phyloP scores from a whole-genome alignment of 1,140 invertebrate genomes.

The Eueides isabella region DNA sequence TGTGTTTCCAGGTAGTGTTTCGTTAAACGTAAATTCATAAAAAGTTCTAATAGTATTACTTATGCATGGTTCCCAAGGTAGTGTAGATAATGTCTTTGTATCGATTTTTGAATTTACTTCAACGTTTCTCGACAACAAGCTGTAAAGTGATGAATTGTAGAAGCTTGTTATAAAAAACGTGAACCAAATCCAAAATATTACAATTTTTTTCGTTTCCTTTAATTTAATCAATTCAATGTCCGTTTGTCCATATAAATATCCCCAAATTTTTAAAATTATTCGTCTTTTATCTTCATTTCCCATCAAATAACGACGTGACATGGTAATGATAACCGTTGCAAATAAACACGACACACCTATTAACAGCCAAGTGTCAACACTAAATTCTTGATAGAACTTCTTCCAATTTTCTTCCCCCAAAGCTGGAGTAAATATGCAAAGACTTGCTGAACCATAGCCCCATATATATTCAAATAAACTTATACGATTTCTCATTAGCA shows the following conservation, averaged over 20 bases:
- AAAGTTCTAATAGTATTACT: constrained; percentile 31
- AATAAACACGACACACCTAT: constrained; percentile 37
- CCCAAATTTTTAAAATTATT: constrained; percentile 49
- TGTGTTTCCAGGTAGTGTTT: background rate
- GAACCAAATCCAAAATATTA: constrained; percentile 59
- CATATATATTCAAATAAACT: constrained; percentile 45
- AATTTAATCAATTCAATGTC: constrained; percentile 41
- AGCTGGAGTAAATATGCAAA: constrained; percentile 51
- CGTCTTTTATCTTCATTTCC: constrained; percentile 24
- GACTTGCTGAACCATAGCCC: constrained; percentile 50
- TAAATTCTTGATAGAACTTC: constrained; percentile 54
- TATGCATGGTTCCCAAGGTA: constrained; percentile 52
- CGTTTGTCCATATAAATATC: constrained; percentile 50
- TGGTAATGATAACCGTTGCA: constrained; percentile 29
- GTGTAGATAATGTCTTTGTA: constrained; percentile 31
- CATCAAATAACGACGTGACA: constrained; percentile 17
- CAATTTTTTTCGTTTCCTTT: constrained; percentile 42
- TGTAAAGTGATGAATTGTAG: constrained; percentile 56
- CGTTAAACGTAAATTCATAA: background rate
- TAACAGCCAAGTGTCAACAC: constrained; percentile 46
- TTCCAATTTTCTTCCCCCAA: constrained; percentile 47
- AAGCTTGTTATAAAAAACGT: constrained; percentile 60
- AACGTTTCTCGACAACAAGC: constrained; percentile 48
- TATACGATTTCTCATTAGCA: constrained; percentile 31
- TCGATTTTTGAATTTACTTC: constrained; percentile 34